These are phyloP conservation scores for Rhabdophis nuchalis DNA, from an alignment of 2,797 vertebrate genomes.

Conservation along the genomic window DNA sequence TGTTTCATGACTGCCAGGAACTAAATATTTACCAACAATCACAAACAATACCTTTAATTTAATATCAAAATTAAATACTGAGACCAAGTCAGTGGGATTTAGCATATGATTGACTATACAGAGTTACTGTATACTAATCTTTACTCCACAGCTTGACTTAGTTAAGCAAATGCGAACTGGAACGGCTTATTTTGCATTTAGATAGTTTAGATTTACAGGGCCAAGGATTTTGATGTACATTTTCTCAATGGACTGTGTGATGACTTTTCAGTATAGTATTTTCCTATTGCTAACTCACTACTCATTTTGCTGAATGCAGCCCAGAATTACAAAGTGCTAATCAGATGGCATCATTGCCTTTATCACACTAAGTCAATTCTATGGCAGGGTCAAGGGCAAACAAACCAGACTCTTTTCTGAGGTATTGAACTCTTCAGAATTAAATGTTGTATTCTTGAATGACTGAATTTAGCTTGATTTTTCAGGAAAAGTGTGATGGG, in stretches of 20 bases:
- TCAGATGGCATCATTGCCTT: not conserved
- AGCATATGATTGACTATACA: not conserved
- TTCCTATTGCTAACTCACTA: not conserved
- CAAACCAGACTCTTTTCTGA: slow-evolving; percentile 14
- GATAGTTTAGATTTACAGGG: not conserved
- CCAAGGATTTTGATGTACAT: not conserved
- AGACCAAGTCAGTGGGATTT: not conserved
- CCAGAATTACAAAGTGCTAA: not conserved
- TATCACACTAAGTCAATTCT: not conserved
- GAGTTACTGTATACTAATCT: not conserved
- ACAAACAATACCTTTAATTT: not conserved
- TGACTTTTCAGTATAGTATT: too few species aligned
- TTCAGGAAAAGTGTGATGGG: slow-evolving; percentile 36
- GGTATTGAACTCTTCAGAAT: not conserved
- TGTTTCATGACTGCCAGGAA: not conserved
- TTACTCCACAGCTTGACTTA: not conserved
- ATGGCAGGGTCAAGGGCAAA: not conserved
- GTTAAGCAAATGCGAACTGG: not conserved
- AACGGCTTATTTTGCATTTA: not conserved
- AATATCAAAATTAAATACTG: not conserved
- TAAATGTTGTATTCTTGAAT: not conserved
- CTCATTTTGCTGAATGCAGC: not conserved
- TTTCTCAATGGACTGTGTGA: not conserved
- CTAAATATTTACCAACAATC: not conserved
- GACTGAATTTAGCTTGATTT: slow-evolving; percentile 21